phyloP scores from a whole-genome alignment of 2,113 vertebrate species.

The Odobenus rosmarus region DNA sequence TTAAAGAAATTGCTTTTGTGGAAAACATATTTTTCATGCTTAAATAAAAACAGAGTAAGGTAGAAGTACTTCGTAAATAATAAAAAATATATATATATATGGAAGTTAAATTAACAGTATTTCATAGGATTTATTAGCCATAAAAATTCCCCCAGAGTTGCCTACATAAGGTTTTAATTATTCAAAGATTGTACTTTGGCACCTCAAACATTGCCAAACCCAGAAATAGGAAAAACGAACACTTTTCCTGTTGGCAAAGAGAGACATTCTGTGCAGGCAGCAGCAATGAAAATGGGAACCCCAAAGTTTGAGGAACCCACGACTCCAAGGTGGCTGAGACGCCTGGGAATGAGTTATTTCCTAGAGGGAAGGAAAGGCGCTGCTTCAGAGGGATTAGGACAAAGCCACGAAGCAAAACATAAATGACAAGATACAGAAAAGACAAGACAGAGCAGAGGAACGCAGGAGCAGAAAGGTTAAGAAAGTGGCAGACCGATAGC shows the following conservation, averaged over 20 bases:
- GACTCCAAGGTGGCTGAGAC: background rate
- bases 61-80: background rate
- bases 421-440: background rate
- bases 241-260: background rate
- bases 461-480: background rate
- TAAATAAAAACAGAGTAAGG: background rate
- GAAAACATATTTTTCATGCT: conserved; percentile 4
- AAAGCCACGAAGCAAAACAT: background rate
- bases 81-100: background rate
- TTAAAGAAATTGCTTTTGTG: conserved; percentile 16
- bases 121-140: conserved; percentile 48
- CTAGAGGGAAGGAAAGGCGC: background rate
- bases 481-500: background rate
- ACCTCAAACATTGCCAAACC: conserved; percentile 10
- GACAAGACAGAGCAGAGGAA: background rate
- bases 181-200: conserved; percentile 13
- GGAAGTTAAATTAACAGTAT: conserved; percentile 38
- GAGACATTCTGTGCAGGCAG: background rate
- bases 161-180: conserved; percentile 62
- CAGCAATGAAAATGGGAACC: background rate
- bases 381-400: background rate
- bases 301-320: background rate
- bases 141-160: conserved; percentile 23
- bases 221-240: conserved; percentile 36
- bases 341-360: background rate